Base-by-base conservation (phyloP, 2,797 vertebrate species). In the Paedocypris micromegethes region DNA sequence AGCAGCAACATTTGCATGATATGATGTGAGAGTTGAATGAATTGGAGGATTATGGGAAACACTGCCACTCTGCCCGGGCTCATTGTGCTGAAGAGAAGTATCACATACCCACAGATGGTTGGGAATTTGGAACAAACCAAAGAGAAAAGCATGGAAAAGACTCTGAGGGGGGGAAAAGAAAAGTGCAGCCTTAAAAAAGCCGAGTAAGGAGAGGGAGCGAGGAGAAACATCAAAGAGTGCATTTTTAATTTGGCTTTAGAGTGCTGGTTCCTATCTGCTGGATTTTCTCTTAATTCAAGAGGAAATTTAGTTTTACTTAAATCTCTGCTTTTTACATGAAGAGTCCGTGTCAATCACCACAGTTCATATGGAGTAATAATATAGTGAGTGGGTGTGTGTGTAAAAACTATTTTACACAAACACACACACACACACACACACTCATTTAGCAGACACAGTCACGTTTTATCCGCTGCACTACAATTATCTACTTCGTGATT, bases 11-110 rank as follows among this genome's bases (percentile, higher is more conserved):
- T 91, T 91, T 91, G 87, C 89, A 90, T 91, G 88, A 91, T 90
- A 86, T 86, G 86, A 90, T 89, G 88, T 90, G 89, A 90, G 88
- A 88, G 86, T 90, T 89, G 88, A 88, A 89, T 86, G 89, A 88
- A 91, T 90, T 88, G 87, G 82, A 83, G 90, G 90, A 91, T 91
- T 90, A 90, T 89, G 86, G 87, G 83, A 88, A 90, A 88, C 87
- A 88, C 84, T 86, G 87, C 83, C 86, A 88, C 84, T 84, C 85
- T 88, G 88, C 88, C 83, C 83, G 86, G 85, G 52, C 86, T 86
- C 86, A 89, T 89, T 91, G 89, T 90, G 83, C 85, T 85, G 83
- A 86, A 83, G 82, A 88, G 86, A 88, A 86, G 88, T 89, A 90
- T 89, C 88, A 86, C 87, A 86, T 88, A 87, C 82, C 81, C 84